Evolutionary conservation across 2,113 vertebrate genomes (phyloP).

Genomic region (Leucopsar rothschildi): DNA sequence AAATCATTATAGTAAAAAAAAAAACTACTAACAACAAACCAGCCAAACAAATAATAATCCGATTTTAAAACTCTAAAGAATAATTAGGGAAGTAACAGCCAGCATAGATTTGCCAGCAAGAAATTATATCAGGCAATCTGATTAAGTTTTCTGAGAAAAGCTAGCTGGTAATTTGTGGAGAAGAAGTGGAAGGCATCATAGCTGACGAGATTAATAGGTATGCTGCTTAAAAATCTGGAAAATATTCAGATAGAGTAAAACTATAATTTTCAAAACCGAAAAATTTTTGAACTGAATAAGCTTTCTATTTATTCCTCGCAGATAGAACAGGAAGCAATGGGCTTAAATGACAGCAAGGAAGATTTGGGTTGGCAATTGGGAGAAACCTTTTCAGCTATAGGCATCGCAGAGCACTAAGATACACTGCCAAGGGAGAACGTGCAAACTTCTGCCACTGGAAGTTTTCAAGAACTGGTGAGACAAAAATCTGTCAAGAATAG

Average conservation of each 20-base stretch:
- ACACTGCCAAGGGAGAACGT: not conserved
- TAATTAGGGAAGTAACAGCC: not conserved
- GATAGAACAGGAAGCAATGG: not conserved
- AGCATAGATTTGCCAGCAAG: not conserved
- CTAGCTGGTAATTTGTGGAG: not conserved
- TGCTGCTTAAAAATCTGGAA: not conserved
- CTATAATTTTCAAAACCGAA: not conserved
- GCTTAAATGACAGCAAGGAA: not conserved
- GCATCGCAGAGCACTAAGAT: not conserved
- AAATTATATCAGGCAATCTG: not conserved
- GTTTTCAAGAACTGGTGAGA: conserved; percentile 12
- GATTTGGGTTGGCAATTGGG: not conserved
- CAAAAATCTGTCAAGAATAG: conserved; percentile 4
- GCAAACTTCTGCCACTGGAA: not conserved
- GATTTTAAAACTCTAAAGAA: not conserved
- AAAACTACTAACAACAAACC: fast-evolving
- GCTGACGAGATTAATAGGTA: not conserved
- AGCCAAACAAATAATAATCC: not conserved
- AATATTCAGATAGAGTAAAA: not conserved
- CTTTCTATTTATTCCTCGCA: not conserved
- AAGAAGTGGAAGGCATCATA: not conserved
- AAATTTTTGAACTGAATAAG: not conserved
- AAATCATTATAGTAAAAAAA: not conserved
- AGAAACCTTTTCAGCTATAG: not conserved
- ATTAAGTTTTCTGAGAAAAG: not conserved